These are phyloP conservation scores for Turritopsis dohrnii DNA, from an alignment of 30 jellyfish, hydroid and myxozoan species.

Conservation along the genomic window DNA sequence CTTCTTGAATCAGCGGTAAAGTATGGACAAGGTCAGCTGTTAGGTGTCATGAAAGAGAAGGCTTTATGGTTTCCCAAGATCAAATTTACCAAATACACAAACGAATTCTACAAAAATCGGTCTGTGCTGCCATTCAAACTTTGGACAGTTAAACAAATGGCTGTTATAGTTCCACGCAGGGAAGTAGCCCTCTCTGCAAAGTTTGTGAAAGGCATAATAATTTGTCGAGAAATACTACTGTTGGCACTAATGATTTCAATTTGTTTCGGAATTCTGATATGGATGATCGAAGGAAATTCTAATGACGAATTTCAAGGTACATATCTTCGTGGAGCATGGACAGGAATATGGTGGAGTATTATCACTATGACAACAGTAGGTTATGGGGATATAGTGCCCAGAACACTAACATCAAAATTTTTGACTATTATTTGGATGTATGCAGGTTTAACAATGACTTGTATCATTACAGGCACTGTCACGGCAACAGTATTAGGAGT, in stretches of 20 bases:
- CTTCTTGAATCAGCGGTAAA: neutral
- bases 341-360: conserved; percentile 15
- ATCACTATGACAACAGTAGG: conserved; percentile 15
- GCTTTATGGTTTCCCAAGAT: neutral
- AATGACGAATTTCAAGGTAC: neutral
- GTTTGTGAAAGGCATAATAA: neutral
- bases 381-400: conserved; percentile 14
- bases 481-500: neutral
- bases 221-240: neutral
- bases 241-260: neutral
- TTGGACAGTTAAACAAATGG: neutral
- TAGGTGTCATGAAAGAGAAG: neutral
- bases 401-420: neutral
- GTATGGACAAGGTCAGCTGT: neutral
- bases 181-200: neutral
- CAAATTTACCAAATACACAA: neutral
- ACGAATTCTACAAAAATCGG: neutral
- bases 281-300: neutral
- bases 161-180: conserved; percentile 1
- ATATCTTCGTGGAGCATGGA: neutral
- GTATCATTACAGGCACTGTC: conserved; percentile 2
- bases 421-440: neutral
- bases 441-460: neutral
- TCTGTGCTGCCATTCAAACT: neutral
- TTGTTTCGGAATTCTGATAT: conserved; percentile 5